Base-by-base conservation (phyloP, 2,113 vertebrate genomes). In the Colossoma macropomum region DNA sequence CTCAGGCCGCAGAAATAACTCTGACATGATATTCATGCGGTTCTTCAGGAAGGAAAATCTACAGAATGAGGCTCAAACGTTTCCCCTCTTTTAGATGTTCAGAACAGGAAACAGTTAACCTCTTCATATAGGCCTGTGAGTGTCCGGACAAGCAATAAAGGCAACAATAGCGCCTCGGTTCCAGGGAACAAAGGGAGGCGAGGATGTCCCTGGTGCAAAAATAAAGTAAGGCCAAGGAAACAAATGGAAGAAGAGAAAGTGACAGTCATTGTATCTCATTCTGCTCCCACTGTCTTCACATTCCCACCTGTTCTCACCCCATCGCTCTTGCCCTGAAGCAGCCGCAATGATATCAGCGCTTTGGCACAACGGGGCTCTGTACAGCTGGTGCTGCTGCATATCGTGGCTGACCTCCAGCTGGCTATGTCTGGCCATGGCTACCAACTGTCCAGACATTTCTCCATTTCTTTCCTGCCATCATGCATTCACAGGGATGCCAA, bases 291-390 rank as follows among this genome's bases (percentile, higher is more conserved):
- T 28, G 54, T 79, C 65, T 83, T 84, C 45, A 87, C 89, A 92
- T 93, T 90, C 90, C 87, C 93, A 93, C 88, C 92, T 94, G 93
- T 87, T 92, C 83, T 54, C 85, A 83, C 88, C 72, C 13, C 81
- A 84, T 92, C 87, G 86, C 54, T 91, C 86, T 80, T 1, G 32
- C 48, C 0, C 0, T 1, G 3, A 34, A 11, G 28, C 62, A 81
- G 90, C 88, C 92, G 90, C 75, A 60, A 79, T 7, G 76, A 1
- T 86, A 89, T 91, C 91, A 89, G 82, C 83, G 1, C 71, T 28
- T 65, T 52, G 8, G 32, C 52, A 75, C 86, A 66, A 63, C 56
- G 52, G 59, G 60, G 85, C 69, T 80, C 85, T 88, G 85, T 89
- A 89, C 87, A 34, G 48, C 30, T 59, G 41, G 25, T 63, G 66